Conservation (phyloP, 2,113 vertebrate genomes). For the Pterocles orientalis region DNA sequence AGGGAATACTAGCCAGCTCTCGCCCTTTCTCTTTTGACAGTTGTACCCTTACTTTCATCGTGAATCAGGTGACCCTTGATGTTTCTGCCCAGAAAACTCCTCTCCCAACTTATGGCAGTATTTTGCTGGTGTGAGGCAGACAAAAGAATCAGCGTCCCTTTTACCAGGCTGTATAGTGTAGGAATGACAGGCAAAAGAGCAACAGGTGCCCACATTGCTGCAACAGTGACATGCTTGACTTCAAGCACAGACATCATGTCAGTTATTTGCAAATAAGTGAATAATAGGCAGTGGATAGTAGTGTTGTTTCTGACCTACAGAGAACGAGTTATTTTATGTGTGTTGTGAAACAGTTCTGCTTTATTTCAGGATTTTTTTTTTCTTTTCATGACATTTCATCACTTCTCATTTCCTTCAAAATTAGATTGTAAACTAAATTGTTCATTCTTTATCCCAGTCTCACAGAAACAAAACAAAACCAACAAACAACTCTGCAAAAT, state of each 20-base stretch:
- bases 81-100: background rate
- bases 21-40: background rate
- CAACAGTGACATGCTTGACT: background rate
- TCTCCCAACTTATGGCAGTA: background rate
- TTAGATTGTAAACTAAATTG: conserved; percentile 58
- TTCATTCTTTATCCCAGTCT: conserved; percentile 38
- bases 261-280: conserved; percentile 37
- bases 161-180: background rate
- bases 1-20: background rate
- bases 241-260: background rate
- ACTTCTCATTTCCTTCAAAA: conserved; percentile 67
- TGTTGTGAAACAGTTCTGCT: conserved; percentile 35
- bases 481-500: background rate
- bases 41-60: background rate
- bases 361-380: conserved; percentile 40
- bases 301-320: background rate
- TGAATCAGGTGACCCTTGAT: background rate
- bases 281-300: background rate
- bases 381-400: conserved; percentile 55
- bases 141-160: background rate
- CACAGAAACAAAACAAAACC: background rate
- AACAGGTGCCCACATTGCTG: background rate
- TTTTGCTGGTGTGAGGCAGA: background rate
- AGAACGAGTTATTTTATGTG: conserved; percentile 15
- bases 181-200: background rate